These are phyloP conservation scores for Sipha maydis DNA, from an alignment of 2,888 invertebrate species.

Conservation along the genomic window DNA sequence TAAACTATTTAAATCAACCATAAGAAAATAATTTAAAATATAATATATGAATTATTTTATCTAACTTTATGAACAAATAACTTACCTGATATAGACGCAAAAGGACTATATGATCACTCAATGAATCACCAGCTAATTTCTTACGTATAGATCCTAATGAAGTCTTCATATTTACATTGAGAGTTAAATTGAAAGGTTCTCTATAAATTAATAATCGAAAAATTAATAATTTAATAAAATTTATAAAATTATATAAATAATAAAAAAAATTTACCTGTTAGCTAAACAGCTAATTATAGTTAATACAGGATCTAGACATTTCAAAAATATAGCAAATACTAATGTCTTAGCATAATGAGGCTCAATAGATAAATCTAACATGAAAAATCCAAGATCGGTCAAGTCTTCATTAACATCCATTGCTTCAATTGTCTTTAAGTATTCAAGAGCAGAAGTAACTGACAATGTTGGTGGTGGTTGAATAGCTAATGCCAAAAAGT, in stretches of 20 bases:
- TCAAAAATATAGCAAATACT: conserved; percentile 86
- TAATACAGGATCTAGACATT: conserved; percentile 91
- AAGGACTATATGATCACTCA: conserved; percentile 90
- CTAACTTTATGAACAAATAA: not conserved
- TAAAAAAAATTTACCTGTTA: conserved; percentile 67
- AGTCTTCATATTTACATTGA: conserved; percentile 75
- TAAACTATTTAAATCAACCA: too few relatives aligned
- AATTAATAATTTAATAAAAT: too few relatives aligned
- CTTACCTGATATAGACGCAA: conserved; percentile 79
- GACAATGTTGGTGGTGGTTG: conserved; percentile 76
- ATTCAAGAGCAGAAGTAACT: conserved; percentile 55
- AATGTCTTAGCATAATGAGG: conserved; percentile 93
- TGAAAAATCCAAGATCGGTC: conserved; percentile 85
- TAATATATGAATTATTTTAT: too few relatives aligned
- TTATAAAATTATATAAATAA: not conserved
- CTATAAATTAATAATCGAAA: conserved; percentile 67
- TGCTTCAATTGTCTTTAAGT: conserved; percentile 78
- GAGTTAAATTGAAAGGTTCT: conserved; percentile 83
- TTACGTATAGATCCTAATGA: conserved; percentile 74
- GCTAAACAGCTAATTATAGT: conserved; percentile 90
- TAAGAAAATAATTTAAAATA: too few relatives aligned
- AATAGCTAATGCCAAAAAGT: conserved; percentile 83
- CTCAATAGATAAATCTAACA: conserved; percentile 91
- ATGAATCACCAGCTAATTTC: conserved; percentile 79
- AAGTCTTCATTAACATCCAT: conserved; percentile 86